phyloP scores from a whole-genome alignment of 2,797 vertebrate species.

The Rhincodon typus region DNA sequence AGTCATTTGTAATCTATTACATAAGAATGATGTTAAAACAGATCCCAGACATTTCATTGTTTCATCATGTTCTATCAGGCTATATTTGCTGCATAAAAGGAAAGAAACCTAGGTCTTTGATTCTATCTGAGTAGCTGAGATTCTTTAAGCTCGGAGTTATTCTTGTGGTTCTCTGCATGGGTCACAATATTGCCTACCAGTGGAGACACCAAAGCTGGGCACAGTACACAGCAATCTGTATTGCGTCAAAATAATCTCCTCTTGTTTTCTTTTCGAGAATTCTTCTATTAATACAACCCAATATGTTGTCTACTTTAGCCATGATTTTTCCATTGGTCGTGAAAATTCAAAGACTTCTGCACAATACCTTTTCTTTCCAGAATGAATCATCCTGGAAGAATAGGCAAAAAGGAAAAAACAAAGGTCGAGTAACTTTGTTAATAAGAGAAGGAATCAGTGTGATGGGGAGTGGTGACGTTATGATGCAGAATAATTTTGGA shows the following conservation, averaged over 20 bases:
- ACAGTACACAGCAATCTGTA: too few species aligned
- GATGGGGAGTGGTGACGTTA: too few species aligned
- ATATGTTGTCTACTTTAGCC: neutral
- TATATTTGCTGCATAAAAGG: neutral
- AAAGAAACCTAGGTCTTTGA: neutral
- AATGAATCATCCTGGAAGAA: neutral
- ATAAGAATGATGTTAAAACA: too few species aligned
- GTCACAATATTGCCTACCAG: neutral
- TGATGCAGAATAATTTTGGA: too few species aligned
- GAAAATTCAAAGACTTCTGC: neutral
- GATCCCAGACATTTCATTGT: too few species aligned
- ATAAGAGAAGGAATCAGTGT: too few species aligned
- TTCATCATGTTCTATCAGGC: neutral
- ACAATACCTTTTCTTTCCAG: neutral
- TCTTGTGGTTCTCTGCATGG: neutral
- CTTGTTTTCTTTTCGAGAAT: neutral
- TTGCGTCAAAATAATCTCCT: neutral
- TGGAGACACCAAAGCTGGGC: too few species aligned
- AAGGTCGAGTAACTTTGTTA: too few species aligned
- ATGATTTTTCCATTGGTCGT: neutral
- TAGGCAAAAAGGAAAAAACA: too few species aligned
- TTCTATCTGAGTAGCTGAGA: neutral
- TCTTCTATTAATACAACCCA: neutral
- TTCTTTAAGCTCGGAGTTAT: neutral
- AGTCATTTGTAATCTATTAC: too few species aligned